A percentile compares a stretch with the other conserved stretches of the same genome.
Conservation (phyloP, 2,888 invertebrate species). For the Carpatolechia fugitivella region DNA sequence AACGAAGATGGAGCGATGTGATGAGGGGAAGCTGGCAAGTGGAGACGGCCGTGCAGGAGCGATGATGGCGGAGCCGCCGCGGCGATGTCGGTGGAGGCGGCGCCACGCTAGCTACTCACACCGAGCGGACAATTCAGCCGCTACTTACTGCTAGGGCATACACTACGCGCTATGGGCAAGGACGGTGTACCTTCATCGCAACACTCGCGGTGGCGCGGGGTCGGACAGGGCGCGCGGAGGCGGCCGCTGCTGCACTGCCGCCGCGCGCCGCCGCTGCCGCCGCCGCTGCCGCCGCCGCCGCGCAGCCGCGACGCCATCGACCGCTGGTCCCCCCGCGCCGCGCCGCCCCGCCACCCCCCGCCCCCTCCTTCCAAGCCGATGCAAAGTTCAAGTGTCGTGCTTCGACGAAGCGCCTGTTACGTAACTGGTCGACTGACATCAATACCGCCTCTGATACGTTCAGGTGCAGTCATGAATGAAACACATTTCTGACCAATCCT, state of each 20-base stretch:
- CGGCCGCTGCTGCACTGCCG: conserved; percentile 31
- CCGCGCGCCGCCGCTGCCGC: conserved; percentile 36
- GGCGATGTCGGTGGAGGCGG: conserved; percentile 10
- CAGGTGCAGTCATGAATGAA: background rate
- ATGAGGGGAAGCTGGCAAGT: background rate
- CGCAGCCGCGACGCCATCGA: conserved; percentile 22
- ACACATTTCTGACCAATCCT: background rate
- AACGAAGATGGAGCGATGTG: background rate
- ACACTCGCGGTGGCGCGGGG: conserved; percentile 44
- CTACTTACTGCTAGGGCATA: conserved; percentile 67
- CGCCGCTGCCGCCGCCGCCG: conserved; percentile 33
- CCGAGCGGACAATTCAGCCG: conserved; percentile 53
- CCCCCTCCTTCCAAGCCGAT: conserved; percentile 15
- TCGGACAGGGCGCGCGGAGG: conserved; percentile 27
- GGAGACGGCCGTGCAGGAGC: background rate
- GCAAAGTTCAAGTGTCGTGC: conserved; percentile 41
- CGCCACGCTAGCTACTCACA: conserved; percentile 30
- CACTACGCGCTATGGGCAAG: conserved; percentile 61
- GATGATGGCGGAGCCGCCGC: conserved; percentile 3
- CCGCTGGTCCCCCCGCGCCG: conserved; percentile 19
- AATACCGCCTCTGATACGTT: background rate
- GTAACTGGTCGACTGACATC: conserved; percentile 24
- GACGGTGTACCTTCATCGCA: conserved; percentile 73
- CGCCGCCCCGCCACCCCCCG: conserved; percentile 16
- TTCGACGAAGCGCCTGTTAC: conserved; percentile 30